Evolutionary conservation across 1,140 invertebrate species (phyloP), one percentile per base, ranked within the genome.

Genomic region (Himalopsyche phryganea): DNA sequence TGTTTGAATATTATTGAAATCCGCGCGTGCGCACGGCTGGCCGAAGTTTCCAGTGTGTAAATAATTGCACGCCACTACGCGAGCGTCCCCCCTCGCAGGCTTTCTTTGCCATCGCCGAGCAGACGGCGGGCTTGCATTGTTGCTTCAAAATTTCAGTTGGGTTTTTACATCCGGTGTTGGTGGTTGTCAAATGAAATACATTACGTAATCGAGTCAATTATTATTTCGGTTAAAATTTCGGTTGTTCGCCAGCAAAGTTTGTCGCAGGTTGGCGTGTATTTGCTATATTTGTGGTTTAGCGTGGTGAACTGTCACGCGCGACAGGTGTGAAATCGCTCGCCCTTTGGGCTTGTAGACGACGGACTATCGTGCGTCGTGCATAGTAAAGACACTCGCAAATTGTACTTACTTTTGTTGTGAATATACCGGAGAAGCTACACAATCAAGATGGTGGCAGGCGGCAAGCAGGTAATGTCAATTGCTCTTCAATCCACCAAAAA

Each of bases 381-480:
- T 46, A 14, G 17, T n/a, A 14, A 17, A 14, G 4, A n/a, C 15
- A 13, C 15, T 40, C 15, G 38, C 38, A 38, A 50, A 19, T 17
- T 36, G n/a, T n/a, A 17, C 32, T 28, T 32, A 20, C 49, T 40
- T 40, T 40, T 35, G 6, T n/a, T 50, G 14, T 23, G 40, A 23
- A 32, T 44, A 52, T 10, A 20, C 18, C 42, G 23, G 3, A 10
- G 52, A 41, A 50, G 14, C 33, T 44, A 36, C 18, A 2, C 6
- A 40, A n/a, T 28, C 55, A 58, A 45, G 33, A 63, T 63, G 61
- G 61, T 63, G 41, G 55, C 61, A 28, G 61, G 61, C 15, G 56
- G 61, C 14, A 63, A 63, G 53, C 61, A 63, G 61, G 61, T 63
- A 50, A 61, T 6, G n/a, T 15, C 2, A 45, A 40, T 40, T 35